Conservation (phyloP, 1,140 invertebrate genomes). For the Contarinia nasturtii region DNA sequence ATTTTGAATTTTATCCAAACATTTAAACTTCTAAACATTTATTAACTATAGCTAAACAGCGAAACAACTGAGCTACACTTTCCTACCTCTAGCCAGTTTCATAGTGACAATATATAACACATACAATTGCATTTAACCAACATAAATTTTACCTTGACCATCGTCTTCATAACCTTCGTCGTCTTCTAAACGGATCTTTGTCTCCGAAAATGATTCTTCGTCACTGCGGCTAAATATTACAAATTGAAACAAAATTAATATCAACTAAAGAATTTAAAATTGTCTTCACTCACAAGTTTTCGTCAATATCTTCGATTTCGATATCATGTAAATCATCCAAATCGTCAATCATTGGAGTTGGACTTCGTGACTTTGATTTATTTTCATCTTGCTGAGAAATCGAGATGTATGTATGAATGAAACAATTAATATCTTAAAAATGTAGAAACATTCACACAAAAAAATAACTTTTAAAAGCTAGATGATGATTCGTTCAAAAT, state of each 20-base stretch:
- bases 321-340: conserved; percentile 11
- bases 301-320: conserved; percentile 18
- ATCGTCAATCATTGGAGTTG: conserved; percentile 34
- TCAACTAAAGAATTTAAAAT: conserved; percentile 14
- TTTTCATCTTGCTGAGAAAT: conserved; percentile 26
- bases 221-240: conserved; percentile 27
- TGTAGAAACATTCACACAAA: too few species aligned
- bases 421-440: too few species aligned
- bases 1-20: background rate
- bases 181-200: conserved; percentile 40
- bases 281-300: conserved; percentile 37
- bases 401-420: too few species aligned
- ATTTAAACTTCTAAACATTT: background rate
- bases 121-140: too few species aligned
- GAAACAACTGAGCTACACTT: too few species aligned
- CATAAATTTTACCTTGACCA: conserved; percentile 12
- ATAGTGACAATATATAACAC: too few species aligned
- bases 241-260: conserved; percentile 4
- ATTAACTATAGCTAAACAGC: too few species aligned
- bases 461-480: too few species aligned
- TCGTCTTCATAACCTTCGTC: conserved; percentile 32
- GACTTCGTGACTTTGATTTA: conserved; percentile 38
- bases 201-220: conserved; percentile 50
- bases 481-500: too few species aligned
- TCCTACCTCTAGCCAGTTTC: too few species aligned